A percentile compares a stretch with the other conserved stretches of the same genome.
Conservation (phyloP, 2,113 vertebrate species). For the Lipophrys pholis region DNA sequence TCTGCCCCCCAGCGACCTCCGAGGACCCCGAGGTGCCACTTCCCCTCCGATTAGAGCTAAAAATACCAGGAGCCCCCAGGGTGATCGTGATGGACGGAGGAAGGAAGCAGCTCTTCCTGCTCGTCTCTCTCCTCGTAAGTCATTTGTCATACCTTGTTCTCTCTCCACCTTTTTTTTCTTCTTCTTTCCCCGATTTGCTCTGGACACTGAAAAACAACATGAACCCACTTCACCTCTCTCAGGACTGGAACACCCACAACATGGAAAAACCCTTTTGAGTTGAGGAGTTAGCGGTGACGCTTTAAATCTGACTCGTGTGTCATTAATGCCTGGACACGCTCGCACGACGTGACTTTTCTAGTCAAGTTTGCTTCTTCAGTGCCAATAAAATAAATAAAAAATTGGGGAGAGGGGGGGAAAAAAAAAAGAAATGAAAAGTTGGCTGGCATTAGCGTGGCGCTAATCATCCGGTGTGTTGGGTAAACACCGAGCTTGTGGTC, state of each 20-base stretch:
- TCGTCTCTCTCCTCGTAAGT: slow-evolving; percentile 48
- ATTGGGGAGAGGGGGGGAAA: not conserved
- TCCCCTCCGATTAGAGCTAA: slow-evolving; percentile 65
- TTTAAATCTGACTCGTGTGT: slow-evolving; percentile 47
- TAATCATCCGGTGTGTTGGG: slow-evolving; percentile 33
- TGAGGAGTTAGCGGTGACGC: not conserved
- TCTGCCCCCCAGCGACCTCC: slow-evolving; percentile 47
- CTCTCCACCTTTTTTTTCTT: slow-evolving; percentile 8
- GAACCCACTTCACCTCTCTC: slow-evolving; percentile 46
- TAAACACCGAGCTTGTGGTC: slow-evolving; percentile 62
- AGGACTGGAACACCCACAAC: slow-evolving; percentile 46
- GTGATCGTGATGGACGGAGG: slow-evolving; percentile 59
- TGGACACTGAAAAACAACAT: slow-evolving; percentile 13
- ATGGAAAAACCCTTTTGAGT: slow-evolving; percentile 51
- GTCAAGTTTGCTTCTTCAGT: not conserved
- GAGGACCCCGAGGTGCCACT: slow-evolving; percentile 68
- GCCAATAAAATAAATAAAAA: not conserved
- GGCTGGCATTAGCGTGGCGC: slow-evolving; percentile 11
- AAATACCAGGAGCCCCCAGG: slow-evolving; percentile 59
- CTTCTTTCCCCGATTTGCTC: slow-evolving; percentile 37
- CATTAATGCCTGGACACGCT: slow-evolving; percentile 60
- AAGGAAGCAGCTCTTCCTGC: slow-evolving; percentile 70
- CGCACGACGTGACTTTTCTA: slow-evolving; percentile 44
- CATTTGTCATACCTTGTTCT: slow-evolving; percentile 33
- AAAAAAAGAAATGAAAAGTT: slow-evolving; percentile 27